A percentile compares a stretch with the other conserved stretches of the same genome.
phyloP scores from a whole-genome alignment of 2,888 invertebrate genomes.

The Ornithoptera priamus region DNA sequence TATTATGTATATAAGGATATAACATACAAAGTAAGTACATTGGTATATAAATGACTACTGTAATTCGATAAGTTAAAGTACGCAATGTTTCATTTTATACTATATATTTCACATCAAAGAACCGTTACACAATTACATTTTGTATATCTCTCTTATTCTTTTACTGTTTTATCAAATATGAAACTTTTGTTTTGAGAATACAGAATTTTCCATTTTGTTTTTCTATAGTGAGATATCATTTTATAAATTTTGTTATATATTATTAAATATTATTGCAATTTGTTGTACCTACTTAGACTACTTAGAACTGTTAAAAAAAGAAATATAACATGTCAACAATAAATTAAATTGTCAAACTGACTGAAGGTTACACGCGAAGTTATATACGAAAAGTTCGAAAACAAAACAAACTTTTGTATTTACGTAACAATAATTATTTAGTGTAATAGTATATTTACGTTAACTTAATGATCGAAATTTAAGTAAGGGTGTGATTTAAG shows the following conservation, averaged over 20 bases:
- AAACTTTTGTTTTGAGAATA: background rate
- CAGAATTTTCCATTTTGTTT: background rate
- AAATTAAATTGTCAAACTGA: slow-evolving; percentile 20
- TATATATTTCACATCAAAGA: too few relatives aligned
- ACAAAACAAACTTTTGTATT: slow-evolving; percentile 24
- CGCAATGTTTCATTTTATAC: too few relatives aligned
- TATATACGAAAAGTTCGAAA: slow-evolving; percentile 19
- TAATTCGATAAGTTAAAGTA: background rate
- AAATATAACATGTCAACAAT: background rate
- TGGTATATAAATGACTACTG: too few relatives aligned
- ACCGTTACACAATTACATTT: too few relatives aligned
- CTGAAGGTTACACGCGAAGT: slow-evolving; percentile 4
- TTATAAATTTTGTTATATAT: background rate
- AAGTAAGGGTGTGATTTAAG: background rate
- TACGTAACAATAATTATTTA: background rate
- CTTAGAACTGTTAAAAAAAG: slow-evolving; percentile 1
- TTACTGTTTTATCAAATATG: too few relatives aligned
- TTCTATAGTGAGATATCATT: background rate
- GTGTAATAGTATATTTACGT: slow-evolving; percentile 4
- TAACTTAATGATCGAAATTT: background rate
- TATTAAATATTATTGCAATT: background rate
- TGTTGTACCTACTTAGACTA: background rate
- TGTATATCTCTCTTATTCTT: too few relatives aligned
- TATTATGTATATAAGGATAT: background rate
- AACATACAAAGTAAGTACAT: background rate